Evolutionary conservation across 2,113 vertebrate genomes (phyloP), one percentile per base, ranked within the genome.

Genomic region (Arenaria interpres): DNA sequence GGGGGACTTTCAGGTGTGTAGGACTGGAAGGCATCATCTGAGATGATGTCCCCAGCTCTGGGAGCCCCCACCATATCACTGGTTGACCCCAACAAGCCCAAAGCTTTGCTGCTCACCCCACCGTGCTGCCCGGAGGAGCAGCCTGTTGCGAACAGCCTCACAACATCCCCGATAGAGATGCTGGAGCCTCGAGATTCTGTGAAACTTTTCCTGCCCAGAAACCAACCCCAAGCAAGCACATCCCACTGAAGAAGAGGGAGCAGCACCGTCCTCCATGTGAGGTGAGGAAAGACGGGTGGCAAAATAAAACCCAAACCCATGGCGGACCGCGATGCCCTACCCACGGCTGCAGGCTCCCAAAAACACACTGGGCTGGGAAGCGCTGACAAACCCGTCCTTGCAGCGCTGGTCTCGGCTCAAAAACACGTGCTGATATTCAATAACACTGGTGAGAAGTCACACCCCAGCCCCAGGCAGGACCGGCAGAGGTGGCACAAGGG

Each of bases 281-380:
- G 18, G 25, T 0, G 39, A 59, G 53, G 56, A 23, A 48, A 35
- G 18, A 37, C 1, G 0, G 45, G 25, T 3, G 28, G 54, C 30
- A 71, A 78, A 78, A 82, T 14, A 8, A 73, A 7, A 9, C 53
- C 43, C 78, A 28, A n/a, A 48, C 4, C 35, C 56, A 41, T 13
- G 45, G 33, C 1, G 1, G 23, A 20, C 9, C 1, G 0, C 0
- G 1, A 4, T 19, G 33, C 33, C n/a, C 39, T 7, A 15, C 13
- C 63, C 39, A 10, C 0, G 12, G 45, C 33, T 72, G 2, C 66
- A 7, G 5, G 3, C 14, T 41, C 75, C 82, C 2, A 5, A 25
- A 63, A 45, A 9, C 10, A 43, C 0, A 0, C 17, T 11, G 8
- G 4, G 27, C 88, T 76, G n/a, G 54, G 24, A 46, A 64, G 21